Evolutionary conservation across 2,113 vertebrate genomes (phyloP), one percentile per base, ranked within the genome.

Genomic region (Ammodytes dubius): DNA sequence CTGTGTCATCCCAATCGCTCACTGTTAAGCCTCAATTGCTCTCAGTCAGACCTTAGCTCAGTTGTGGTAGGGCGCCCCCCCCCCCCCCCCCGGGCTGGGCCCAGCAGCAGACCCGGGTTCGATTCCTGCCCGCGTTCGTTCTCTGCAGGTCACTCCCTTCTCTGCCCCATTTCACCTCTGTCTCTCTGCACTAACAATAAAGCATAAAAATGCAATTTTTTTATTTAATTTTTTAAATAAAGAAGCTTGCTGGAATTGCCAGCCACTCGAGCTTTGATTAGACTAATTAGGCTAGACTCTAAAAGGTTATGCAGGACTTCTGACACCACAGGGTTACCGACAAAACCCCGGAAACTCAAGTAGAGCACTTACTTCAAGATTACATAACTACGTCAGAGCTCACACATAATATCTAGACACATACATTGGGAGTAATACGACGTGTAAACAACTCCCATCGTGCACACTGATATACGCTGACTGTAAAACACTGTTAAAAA

Each of bases 341-440:
- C 58, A 61, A 71, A 27, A 35, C 59, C 35, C 70, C 1, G 3
- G 0, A 84, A 87, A 76, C 53, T 67, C 27, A 64, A 80, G 71
- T 59, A 63, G 64, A 77, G 64, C 69, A 57, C 77, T 61, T 47
- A 80, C 17, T 49, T 77, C 39, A 13, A 52, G 2, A 19, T 90
- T 85, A 83, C 13, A 82, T 76, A 91, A 87, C 49, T 46, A 5
- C 4, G 0, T 11, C 69, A 79, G 84, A 90, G 67, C 77, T 82
- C 84, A 79, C 43, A 72, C 57, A 37, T 59, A 12, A 59, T 46
- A 64, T 1, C 13, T 19, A 39, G 49, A 77, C 17, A 11, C 43
- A 58, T 37, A 56, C 46, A 2, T 7, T 15, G 15, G 60, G 49
- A 13, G 72, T 17, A 42, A 12, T 5, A 64, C 2, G 52, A 75